These are phyloP conservation scores for Chrysolina americana DNA, from an alignment of 2,888 invertebrate genomes.

Conservation along the genomic window DNA sequence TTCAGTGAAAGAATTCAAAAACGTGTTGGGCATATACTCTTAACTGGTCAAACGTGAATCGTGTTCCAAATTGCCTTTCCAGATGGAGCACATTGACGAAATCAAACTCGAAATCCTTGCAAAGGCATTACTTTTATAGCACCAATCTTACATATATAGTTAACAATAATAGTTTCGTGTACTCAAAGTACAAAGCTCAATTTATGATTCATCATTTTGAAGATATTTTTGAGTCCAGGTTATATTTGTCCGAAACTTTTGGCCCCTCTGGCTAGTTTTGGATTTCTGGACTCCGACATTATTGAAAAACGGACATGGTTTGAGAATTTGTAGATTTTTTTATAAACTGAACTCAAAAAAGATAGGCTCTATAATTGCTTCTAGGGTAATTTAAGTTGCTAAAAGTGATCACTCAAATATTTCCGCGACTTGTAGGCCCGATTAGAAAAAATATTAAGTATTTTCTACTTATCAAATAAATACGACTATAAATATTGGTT, in stretches of 20 bases:
- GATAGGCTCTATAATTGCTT: conserved; percentile 21
- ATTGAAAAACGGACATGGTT: conserved; percentile 28
- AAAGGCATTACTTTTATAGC: conserved; percentile 69
- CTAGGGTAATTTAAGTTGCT: conserved; percentile 21
- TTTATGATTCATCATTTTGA: conserved; percentile 51
- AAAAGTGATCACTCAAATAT: conserved; percentile 36
- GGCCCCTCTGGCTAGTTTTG: conserved; percentile 50
- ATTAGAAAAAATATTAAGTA: conserved; percentile 5
- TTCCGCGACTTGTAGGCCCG: conserved; percentile 19
- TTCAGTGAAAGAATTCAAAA: conserved; percentile 28
- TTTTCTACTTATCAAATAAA: conserved; percentile 12
- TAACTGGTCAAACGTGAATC: conserved; percentile 26
- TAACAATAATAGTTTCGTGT: conserved; percentile 66
- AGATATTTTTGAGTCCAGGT: conserved; percentile 55
- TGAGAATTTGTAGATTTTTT: conserved; percentile 28
- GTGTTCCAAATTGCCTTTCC: conserved; percentile 43
- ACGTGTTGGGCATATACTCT: conserved; percentile 32
- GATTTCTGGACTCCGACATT: conserved; percentile 24
- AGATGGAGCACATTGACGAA: conserved; percentile 57
- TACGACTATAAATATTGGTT: neutral
- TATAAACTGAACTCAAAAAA: conserved; percentile 57
- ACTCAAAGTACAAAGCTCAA: conserved; percentile 61
- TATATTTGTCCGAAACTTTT: conserved; percentile 41
- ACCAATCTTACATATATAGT: conserved; percentile 69
- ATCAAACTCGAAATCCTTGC: conserved; percentile 55